Evolutionary conservation across 2,113 vertebrate species (phyloP).

Genomic region (Xyrauchen texanus): DNA sequence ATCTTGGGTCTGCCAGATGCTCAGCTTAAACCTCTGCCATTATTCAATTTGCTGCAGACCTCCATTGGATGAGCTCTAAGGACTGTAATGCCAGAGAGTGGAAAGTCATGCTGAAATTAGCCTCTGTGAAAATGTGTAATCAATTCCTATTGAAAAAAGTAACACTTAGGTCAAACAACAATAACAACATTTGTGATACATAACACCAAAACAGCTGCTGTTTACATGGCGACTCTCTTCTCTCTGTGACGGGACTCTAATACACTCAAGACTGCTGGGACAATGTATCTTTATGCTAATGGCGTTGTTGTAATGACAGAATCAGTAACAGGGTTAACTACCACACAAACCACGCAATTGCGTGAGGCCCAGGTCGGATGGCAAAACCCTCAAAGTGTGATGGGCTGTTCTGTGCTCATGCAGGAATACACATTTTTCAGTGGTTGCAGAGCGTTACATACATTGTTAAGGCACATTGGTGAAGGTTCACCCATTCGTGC

Average conservation of each 20-base stretch:
- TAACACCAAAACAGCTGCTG: not conserved
- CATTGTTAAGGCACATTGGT: no score
- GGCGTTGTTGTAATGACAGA: no score
- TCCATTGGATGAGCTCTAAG: not conserved
- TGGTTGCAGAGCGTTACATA: no score
- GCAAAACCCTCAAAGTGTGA: no score
- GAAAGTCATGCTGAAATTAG: constrained; percentile 23
- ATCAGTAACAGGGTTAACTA: no score
- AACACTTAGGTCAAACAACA: constrained; percentile 19
- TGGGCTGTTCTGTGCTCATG: no score
- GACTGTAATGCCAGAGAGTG: constrained; percentile 12
- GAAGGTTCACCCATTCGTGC: no score
- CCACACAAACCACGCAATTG: no score
- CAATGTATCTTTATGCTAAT: no score
- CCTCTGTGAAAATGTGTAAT: constrained; percentile 30
- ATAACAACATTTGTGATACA: constrained; percentile 11
- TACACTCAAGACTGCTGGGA: no score
- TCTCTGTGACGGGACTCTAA: not conserved
- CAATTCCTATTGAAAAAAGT: constrained; percentile 11
- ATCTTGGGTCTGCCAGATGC: constrained; percentile 13
- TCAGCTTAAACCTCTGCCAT: constrained; percentile 11
- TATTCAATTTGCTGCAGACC: constrained; percentile 24
- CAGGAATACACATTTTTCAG: no score
- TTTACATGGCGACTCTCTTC: not conserved
- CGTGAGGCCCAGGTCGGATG: no score